Base-by-base conservation (phyloP, 2,888 invertebrate species). In the Apodemia mormo region DNA sequence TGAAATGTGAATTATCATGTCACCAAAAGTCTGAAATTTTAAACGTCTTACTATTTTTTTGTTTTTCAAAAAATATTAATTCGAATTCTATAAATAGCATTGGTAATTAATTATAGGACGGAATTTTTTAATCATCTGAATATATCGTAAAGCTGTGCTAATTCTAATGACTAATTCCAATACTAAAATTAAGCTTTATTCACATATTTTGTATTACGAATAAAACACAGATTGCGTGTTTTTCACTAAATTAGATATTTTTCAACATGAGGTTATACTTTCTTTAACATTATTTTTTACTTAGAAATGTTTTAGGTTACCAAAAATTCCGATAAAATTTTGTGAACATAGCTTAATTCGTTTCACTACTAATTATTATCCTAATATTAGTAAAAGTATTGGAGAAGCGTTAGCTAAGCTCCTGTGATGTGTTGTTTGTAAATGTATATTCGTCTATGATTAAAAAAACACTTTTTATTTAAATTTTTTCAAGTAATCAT, bases 381-480 rank as follows among this genome's bases (percentile, higher is more conserved):
- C 61, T 61, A 61, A 61, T 54, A 61, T 76, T 77, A 73, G 72
- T 75, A 75, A 67, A 70, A 65, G 61, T 68, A 71, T 74, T 71
- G 74, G 72, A 58, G 52, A 75, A 77, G 77, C 76, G 71, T 75
- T 77, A 77, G 56, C 69, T 71, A 76, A 76, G 76, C 71, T 74
- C 70, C 73, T 73, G 72, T 77, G 73, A 74, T 74, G 71, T 69
- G 69, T 69, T 43, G 52, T 12, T 14, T 54, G 49, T 69, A 22
- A 58, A 40, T 8, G 22, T 56, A 6, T 54, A 2, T n/a, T 52
- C 1, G 12, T 52, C 52, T 54, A n/a, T 54, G n/a, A n/a, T 4
- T 14, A n/a, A 1, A n/a, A 52, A 33, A 33, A 33, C 3, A 33
- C 33, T 33, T 2, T 2, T 33, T 33, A 3, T 33, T 33, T 33